Percentiles rank a stretch among this genome's conserved stretches.
Evolutionary conservation across 2,888 invertebrate species (phyloP).

Genomic region (Mimas tiliae): DNA sequence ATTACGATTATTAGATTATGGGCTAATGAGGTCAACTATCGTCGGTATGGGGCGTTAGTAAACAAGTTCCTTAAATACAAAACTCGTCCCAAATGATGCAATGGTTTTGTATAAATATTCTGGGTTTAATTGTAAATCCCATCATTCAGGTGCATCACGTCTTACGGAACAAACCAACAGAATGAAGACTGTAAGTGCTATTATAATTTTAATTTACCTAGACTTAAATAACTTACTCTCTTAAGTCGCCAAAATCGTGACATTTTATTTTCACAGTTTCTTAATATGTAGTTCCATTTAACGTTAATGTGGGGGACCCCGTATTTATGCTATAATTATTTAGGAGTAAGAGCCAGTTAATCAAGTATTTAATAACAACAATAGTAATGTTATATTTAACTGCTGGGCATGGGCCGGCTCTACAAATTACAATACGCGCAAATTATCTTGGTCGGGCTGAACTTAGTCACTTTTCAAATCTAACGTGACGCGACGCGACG

Average conservation of each 20-base stretch:
- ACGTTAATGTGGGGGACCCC: too few species aligned
- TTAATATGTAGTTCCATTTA: neutral
- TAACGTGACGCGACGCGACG: too few species aligned
- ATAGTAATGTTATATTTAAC: too few species aligned
- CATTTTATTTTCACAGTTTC: neutral
- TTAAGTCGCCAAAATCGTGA: neutral
- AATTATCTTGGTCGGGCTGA: too few species aligned
- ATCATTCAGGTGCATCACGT: conserved; percentile 16
- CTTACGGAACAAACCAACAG: conserved; percentile 24
- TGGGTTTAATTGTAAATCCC: neutral
- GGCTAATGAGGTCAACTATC: neutral
- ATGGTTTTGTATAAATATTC: conserved; percentile 16
- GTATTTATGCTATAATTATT: too few species aligned
- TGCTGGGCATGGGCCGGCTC: too few species aligned
- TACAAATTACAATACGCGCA: too few species aligned
- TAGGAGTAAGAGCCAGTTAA: too few species aligned
- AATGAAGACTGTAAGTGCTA: conserved; percentile 45
- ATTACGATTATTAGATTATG: neutral
- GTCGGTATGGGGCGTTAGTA: neutral
- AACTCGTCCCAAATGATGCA: neutral
- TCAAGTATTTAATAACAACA: too few species aligned
- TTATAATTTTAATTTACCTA: neutral
- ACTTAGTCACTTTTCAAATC: too few species aligned
- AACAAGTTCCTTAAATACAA: conserved; percentile 20
- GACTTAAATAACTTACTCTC: neutral